A percentile compares a stretch with the other conserved stretches of the same genome.
Conservation (phyloP, 1,140 invertebrate species). For the Riptortus pedestris region DNA sequence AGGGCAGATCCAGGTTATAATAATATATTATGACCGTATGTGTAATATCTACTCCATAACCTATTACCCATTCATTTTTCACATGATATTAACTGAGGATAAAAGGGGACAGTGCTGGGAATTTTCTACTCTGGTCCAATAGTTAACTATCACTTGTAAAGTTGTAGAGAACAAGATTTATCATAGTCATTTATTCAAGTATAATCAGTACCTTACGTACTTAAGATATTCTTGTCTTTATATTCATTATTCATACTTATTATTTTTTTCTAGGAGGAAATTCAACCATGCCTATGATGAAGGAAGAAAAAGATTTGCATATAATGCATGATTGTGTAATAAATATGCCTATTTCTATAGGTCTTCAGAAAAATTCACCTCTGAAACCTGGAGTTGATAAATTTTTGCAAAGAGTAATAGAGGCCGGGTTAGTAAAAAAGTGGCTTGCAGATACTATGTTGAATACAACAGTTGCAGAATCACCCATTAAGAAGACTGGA, state of each 20-base stretch:
- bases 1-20: too few species aligned
- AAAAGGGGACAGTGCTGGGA: too few species aligned
- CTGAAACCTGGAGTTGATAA: constrained; percentile 57
- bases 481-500: constrained; percentile 38
- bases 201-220: too few species aligned
- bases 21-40: too few species aligned
- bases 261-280: background rate
- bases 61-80: too few species aligned
- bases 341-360: constrained; percentile 66
- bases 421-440: constrained; percentile 64
- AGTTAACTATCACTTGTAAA: too few species aligned
- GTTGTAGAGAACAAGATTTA: too few species aligned
- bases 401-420: constrained; percentile 52
- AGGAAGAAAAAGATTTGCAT: constrained; percentile 41
- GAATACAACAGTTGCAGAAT: constrained; percentile 40
- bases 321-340: constrained; percentile 71
- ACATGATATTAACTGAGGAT: too few species aligned
- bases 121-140: too few species aligned
- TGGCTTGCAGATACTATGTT: constrained; percentile 65
- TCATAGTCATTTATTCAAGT: too few species aligned
- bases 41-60: too few species aligned
- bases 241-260: background rate
- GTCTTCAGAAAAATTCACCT: constrained; percentile 68
- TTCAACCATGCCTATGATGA: background rate
- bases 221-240: too few species aligned